Conservation (phyloP, 2,113 vertebrate species). For the Ageneiosus marmoratus region DNA sequence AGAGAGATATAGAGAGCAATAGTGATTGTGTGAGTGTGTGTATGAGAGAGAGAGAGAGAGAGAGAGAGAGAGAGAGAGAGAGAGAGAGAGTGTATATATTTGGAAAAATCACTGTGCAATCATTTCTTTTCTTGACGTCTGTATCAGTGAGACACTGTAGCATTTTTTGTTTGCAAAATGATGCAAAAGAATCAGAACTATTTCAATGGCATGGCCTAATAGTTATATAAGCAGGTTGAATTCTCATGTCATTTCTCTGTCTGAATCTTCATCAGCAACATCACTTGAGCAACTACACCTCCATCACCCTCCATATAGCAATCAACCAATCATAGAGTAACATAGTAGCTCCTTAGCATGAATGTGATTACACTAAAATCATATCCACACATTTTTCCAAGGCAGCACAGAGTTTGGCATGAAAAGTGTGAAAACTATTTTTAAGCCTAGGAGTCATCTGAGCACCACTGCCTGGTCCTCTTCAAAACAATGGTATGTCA, state of each 20-base stretch:
- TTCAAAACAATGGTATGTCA: not conserved
- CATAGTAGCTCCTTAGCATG: no score
- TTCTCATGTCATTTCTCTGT: not conserved
- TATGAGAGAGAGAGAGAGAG: not conserved
- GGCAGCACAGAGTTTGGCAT: not conserved
- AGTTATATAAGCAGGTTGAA: not conserved
- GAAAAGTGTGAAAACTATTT: not conserved
- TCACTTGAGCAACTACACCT: not conserved
- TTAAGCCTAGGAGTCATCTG: not conserved
- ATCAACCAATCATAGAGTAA: not conserved
- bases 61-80: slow-evolving; percentile 1
- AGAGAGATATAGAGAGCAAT: slow-evolving; percentile 38
- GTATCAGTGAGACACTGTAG: slow-evolving; percentile 18
- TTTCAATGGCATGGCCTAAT: not conserved
- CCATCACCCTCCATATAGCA: not conserved
- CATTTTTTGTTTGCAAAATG: not conserved
- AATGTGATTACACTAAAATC: not conserved
- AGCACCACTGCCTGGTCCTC: not conserved
- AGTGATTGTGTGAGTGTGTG: slow-evolving; percentile 29
- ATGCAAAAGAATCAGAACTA: slow-evolving; percentile 6
- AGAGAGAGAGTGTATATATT: slow-evolving; percentile 58
- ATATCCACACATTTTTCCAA: no score
- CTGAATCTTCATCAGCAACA: not conserved
- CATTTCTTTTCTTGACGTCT: slow-evolving; percentile 55
- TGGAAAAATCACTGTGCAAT: slow-evolving; percentile 54